These are phyloP conservation scores for Tor tambroides DNA, from an alignment of 2,113 vertebrate genomes.

Conservation along the genomic window DNA sequence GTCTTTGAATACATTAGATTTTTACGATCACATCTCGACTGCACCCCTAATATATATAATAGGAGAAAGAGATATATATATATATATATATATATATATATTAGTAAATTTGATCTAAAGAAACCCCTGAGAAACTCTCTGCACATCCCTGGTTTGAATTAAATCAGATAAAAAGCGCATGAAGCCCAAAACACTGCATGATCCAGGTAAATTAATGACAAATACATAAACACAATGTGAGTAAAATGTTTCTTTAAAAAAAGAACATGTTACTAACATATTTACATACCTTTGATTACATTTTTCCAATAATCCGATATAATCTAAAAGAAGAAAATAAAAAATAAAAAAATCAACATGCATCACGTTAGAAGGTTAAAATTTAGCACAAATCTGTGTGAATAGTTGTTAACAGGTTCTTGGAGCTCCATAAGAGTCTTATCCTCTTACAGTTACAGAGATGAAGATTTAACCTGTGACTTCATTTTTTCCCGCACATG, in stretches of 20 bases:
- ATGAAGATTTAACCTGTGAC: conserved; percentile 46
- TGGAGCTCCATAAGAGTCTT: conserved; percentile 59
- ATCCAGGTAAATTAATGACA: neutral
- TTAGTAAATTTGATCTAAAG: no score
- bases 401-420: conserved; percentile 15
- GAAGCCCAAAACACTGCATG: neutral
- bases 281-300: neutral
- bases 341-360: neutral
- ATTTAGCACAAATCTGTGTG: neutral
- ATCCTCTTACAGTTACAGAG: conserved; percentile 65
- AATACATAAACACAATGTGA: neutral
- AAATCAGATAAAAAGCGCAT: no score
- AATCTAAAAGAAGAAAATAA: no score
- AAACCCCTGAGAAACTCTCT: no score
- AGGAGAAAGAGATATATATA: no score
- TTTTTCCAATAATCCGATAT: neutral
- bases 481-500: neutral
- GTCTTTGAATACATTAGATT: no score
- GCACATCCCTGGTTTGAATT: no score
- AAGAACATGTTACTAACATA: neutral
- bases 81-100: no score
- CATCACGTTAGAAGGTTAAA: neutral
- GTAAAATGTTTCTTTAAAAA: neutral
- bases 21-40: no score
- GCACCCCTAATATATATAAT: no score